phyloP scores from a whole-genome alignment of 1,140 invertebrate genomes.

The Fopius arisanus region DNA sequence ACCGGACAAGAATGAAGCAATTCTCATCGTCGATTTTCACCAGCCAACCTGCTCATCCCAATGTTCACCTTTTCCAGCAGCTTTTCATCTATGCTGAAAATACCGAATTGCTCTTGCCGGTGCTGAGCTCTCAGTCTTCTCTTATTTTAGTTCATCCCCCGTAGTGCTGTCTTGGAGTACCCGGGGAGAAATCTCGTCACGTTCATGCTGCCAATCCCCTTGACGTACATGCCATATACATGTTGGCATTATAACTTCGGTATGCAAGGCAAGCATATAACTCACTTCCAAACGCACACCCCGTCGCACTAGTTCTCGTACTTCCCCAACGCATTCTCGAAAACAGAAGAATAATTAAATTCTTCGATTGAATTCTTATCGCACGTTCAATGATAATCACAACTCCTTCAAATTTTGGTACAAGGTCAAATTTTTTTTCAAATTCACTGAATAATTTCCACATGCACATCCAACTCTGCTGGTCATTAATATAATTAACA shows the following conservation, averaged over 20 bases:
- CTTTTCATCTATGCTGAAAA: background rate
- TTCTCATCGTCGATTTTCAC: constrained; percentile 13
- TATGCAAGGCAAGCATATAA: background rate
- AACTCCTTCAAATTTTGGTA: no score
- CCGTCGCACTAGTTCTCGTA: background rate
- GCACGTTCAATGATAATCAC: no score
- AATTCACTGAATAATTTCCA: no score
- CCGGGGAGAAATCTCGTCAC: constrained; percentile 3
- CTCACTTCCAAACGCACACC: background rate
- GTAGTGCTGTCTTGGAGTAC: background rate
- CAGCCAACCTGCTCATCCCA: background rate
- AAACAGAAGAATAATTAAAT: background rate
- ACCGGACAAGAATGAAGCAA: constrained; percentile 12
- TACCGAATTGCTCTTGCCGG: background rate
- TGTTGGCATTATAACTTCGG: background rate
- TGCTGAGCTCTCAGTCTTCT: background rate
- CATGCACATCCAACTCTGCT: no score
- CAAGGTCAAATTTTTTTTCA: no score
- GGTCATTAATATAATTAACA: no score
- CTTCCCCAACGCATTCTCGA: background rate
- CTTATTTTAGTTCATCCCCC: background rate
- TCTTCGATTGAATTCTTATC: background rate
- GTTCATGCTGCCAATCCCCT: constrained; percentile 6
- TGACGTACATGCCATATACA: constrained; percentile 2
- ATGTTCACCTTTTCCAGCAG: background rate